Percentiles rank a stretch among this genome's conserved stretches.
Conservation (phyloP, 2,797 vertebrate species). For the Enteromius argenteus region DNA sequence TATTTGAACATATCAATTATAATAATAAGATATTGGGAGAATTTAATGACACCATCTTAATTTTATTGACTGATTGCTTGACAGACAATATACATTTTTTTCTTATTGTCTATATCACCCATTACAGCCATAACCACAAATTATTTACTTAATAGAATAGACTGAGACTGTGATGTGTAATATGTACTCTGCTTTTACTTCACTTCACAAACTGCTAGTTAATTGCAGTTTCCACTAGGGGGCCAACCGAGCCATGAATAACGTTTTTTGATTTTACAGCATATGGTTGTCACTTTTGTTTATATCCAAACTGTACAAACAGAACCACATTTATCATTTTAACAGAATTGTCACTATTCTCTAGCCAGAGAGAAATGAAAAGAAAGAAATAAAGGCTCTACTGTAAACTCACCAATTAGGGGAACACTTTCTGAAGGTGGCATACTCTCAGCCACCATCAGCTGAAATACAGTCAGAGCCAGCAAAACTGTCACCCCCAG, state of each 20-base stretch:
- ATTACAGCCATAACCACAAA: not conserved
- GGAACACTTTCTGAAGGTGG: constrained; percentile 96
- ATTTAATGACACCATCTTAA: not conserved
- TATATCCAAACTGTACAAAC: not conserved
- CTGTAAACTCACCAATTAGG: constrained; percentile 87
- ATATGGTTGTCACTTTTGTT: not conserved
- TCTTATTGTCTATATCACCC: not conserved
- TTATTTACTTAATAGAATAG: not conserved
- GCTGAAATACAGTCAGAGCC: constrained; percentile 95
- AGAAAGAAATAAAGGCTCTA: not conserved
- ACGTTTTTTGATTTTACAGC: not conserved
- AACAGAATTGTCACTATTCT: not conserved
- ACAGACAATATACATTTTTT: not conserved
- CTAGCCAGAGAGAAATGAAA: not conserved
- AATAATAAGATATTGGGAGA: not conserved
- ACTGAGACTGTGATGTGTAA: not conserved
- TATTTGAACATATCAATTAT: not conserved
- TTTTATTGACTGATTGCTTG: not conserved
- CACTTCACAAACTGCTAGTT: not conserved
- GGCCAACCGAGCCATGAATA: not conserved
- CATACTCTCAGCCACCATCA: constrained; percentile 99
- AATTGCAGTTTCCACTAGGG: not conserved
- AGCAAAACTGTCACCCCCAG: constrained; percentile 94
- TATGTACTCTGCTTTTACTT: not conserved
- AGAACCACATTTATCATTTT: not conserved